These are phyloP conservation scores for Diloba caeruleocephala DNA, from an alignment of 2,888 invertebrate species.

Conservation along the genomic window DNA sequence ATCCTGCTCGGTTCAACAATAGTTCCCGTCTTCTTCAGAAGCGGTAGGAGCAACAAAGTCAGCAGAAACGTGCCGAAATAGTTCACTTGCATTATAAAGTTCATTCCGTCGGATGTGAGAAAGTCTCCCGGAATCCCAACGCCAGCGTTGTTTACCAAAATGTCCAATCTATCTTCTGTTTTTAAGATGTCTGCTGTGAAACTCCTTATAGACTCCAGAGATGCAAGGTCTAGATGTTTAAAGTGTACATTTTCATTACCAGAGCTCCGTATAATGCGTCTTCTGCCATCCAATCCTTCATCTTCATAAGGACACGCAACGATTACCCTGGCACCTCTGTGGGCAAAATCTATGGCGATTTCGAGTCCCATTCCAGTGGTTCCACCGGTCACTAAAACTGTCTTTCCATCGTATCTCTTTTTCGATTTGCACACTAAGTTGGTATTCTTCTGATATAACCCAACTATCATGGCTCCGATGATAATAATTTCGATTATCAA, in stretches of 20 bases:
- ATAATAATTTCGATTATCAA: constrained; percentile 62
- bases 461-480: constrained; percentile 67
- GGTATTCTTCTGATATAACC: constrained; percentile 79
- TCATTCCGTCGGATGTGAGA: constrained; percentile 94
- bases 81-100: constrained; percentile 97
- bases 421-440: constrained; percentile 80
- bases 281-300: constrained; percentile 80
- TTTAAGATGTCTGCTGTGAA: constrained; percentile 94
- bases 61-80: constrained; percentile 97
- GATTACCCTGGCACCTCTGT: constrained; percentile 79
- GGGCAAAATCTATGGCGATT: constrained; percentile 78
- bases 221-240: constrained; percentile 93
- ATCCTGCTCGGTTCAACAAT: constrained; percentile 92
- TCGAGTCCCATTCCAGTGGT: constrained; percentile 81
- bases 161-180: constrained; percentile 92
- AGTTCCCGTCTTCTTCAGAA: constrained; percentile 89
- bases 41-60: constrained; percentile 95
- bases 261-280: constrained; percentile 90
- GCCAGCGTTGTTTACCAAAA: constrained; percentile 97
- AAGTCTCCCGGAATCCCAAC: constrained; percentile 90
- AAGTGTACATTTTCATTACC: constrained; percentile 92
- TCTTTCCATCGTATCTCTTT: constrained; percentile 75
- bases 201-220: constrained; percentile 92
- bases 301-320: constrained; percentile 79
- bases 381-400: constrained; percentile 79